Evolutionary conservation across 2,888 invertebrate genomes (phyloP).

Genomic region (Diadromus collaris): DNA sequence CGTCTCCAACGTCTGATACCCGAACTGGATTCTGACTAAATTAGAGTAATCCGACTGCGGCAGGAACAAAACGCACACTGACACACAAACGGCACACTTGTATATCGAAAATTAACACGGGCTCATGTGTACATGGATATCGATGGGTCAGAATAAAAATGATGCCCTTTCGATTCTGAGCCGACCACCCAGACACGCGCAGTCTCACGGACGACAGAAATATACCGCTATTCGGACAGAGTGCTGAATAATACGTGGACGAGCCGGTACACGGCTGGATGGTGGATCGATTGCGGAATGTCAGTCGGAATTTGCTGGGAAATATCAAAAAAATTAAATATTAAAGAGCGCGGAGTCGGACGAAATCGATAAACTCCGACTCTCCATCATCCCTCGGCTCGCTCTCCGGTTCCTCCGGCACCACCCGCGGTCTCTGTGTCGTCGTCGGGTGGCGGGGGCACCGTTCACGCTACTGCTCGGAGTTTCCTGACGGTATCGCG

Average conservation of each 20-base stretch:
- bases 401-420: conserved; percentile 8
- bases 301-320: conserved; percentile 57
- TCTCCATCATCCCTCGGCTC: conserved; percentile 7
- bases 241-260: conserved; percentile 59
- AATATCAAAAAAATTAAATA: conserved; percentile 60
- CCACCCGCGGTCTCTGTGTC: conserved; percentile 39
- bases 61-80: conserved; percentile 39
- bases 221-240: conserved; percentile 46
- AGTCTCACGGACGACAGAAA: conserved; percentile 46
- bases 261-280: conserved; percentile 24
- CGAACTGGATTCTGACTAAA: conserved; percentile 61
- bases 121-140: conserved; percentile 23
- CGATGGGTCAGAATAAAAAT: background rate
- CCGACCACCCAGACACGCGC: background rate
- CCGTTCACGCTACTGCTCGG: background rate
- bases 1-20: conserved; percentile 55
- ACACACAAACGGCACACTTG: conserved; percentile 15
- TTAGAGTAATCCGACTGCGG: conserved; percentile 58
- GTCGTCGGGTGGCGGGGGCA: background rate
- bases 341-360: conserved; percentile 61
- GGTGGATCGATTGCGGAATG: conserved; percentile 62
- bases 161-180: background rate
- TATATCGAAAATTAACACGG: conserved; percentile 37
- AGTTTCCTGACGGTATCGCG: conserved; percentile 59
- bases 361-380: conserved; percentile 66